Percentiles rank a stretch among this genome's conserved stretches.
phyloP scores from a whole-genome alignment of 2,888 invertebrate species.

The Azorinus chamasolen region DNA sequence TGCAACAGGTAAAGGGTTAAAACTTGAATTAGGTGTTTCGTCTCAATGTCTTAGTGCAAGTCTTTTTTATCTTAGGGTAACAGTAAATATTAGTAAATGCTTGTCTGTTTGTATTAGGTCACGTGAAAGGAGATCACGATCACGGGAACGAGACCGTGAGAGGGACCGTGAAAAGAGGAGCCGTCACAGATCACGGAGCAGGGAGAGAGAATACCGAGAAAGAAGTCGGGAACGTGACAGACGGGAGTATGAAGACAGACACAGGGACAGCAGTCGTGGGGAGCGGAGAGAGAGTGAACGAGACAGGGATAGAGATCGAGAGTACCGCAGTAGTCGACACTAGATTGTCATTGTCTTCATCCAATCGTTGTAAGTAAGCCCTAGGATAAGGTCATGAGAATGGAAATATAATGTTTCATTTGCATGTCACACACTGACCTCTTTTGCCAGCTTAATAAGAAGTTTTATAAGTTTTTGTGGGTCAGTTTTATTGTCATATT shows the following conservation, averaged over 20 bases:
- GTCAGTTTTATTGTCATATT: not conserved
- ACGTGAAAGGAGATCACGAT: constrained; percentile 90
- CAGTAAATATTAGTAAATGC: too few relatives aligned
- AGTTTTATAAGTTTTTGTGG: not conserved
- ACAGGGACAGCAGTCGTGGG: constrained; percentile 73
- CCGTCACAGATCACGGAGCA: constrained; percentile 85
- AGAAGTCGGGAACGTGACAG: constrained; percentile 88
- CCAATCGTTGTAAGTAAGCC: constrained; percentile 30
- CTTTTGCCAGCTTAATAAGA: not conserved
- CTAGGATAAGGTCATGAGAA: not conserved
- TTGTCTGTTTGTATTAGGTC: too few relatives aligned
- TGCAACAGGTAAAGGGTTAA: too few relatives aligned
- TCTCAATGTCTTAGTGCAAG: too few relatives aligned
- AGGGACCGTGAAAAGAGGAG: constrained; percentile 84
- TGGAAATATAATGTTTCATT: not conserved
- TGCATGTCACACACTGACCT: not conserved
- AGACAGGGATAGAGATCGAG: constrained; percentile 84
- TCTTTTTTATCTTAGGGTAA: too few relatives aligned
- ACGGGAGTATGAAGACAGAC: constrained; percentile 80
- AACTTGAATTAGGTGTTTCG: too few relatives aligned
- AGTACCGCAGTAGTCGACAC: constrained; percentile 77
- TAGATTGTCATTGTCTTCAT: constrained; percentile 12
- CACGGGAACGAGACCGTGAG: constrained; percentile 90
- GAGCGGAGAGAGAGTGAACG: constrained; percentile 81
- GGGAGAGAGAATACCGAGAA: constrained; percentile 89